Evolutionary conservation across 2,797 vertebrate species (phyloP), one percentile per base, ranked within the genome.

Genomic region (Tiaroga cobitis): DNA sequence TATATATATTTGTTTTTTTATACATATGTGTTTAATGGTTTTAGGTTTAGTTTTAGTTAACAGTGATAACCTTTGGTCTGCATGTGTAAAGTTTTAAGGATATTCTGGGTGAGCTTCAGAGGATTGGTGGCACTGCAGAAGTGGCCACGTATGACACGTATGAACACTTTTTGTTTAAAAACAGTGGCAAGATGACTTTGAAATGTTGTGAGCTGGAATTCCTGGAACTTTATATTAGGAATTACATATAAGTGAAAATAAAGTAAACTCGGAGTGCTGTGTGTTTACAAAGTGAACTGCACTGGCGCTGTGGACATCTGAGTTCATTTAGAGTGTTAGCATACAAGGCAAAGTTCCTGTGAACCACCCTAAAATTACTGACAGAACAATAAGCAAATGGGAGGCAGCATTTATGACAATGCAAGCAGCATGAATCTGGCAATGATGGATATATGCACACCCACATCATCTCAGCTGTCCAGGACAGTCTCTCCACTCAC

Each of bases 301-400:
- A 39, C 54, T 32, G 54, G 54, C 54, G 8, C 51, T 82, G 54
- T 43, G 54, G 41, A 74, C 41, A 74, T 65, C 39, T 46, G 56
- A 74, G 69, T 63, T 74, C 37, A 82, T 73, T 82, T 61, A 59
- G 24, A 81, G n/a, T 46, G 69, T 43, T 73, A 39, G 15, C 69
- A 63, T 6, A 37, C 26, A 37, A 65, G 39, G 9, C 32, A 39
- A 56, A 67, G 10, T 72, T 70, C 1, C 32, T 73, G 39, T n/a
- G 54, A 72, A 83, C 37, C 73, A 13, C 46, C 24, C 26, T 41
- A 26, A 49, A 63, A 51, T n/a, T 56, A 32, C 10, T 68, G n/a
- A 72, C 13, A 49, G 3, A 67, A 68, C 26, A 80, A 80, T 32
- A 68, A 24, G 78, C 78, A 68, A 51, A 80, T 67, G 41, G 61